Evolutionary conservation across 1,140 invertebrate species (phyloP).

Genomic region (Brachionus rubens): DNA sequence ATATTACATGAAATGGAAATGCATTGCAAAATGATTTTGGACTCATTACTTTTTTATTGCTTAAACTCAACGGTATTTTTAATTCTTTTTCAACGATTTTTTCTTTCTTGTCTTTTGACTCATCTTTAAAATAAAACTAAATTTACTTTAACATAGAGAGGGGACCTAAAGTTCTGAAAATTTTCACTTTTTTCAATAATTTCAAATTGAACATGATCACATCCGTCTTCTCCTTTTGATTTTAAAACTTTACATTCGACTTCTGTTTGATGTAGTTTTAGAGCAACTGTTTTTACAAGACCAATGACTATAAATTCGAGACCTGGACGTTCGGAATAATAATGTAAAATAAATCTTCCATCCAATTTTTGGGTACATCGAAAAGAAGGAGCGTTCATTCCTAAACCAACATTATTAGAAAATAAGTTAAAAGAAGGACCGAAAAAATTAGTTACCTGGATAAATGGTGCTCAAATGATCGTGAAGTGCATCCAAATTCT

Average conservation of each 20-base stretch:
- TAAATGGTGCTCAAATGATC: conserved; percentile 59
- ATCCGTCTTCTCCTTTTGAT: conserved; percentile 72
- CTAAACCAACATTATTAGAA: conserved; percentile 39
- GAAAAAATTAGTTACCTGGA: conserved; percentile 49
- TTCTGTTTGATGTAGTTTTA: conserved; percentile 81
- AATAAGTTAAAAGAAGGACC: background rate
- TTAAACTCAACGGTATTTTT: background rate
- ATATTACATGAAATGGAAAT: conserved; percentile 91
- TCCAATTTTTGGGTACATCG: conserved; percentile 64
- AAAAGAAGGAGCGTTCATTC: conserved; percentile 60
- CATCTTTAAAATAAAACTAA: background rate
- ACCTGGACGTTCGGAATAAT: conserved; percentile 59
- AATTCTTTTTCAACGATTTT: conserved; percentile 48
- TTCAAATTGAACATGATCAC: conserved; percentile 86
- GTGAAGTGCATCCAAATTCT: conserved; percentile 57
- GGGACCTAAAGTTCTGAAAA: too few relatives aligned
- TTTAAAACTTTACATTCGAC: conserved; percentile 80
- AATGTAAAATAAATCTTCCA: conserved; percentile 58
- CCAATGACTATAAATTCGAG: conserved; percentile 56
- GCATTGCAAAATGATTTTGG: conserved; percentile 85
- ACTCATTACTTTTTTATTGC: conserved; percentile 59
- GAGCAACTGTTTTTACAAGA: conserved; percentile 69
- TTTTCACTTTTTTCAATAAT: conserved; percentile 75
- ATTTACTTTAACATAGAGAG: background rate
- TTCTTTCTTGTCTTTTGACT: conserved; percentile 66